Conservation (phyloP, 1,140 invertebrate genomes). For the Ditylenchus dipsaci region DNA sequence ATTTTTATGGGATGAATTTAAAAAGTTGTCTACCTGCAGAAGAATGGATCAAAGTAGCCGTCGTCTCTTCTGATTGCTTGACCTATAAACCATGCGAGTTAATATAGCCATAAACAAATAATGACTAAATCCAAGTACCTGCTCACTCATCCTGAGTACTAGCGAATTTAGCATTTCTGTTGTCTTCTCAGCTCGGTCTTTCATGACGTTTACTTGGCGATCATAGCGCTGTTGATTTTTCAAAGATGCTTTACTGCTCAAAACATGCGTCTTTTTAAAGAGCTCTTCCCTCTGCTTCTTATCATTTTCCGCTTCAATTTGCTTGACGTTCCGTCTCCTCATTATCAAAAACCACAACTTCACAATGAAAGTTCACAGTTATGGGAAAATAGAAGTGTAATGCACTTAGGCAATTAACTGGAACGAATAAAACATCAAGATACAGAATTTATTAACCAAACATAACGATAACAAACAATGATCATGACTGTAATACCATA, state of each 20-base stretch:
- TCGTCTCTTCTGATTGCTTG: slow-evolving; percentile 28
- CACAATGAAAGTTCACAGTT: too few species aligned
- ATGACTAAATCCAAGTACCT: slow-evolving; percentile 2
- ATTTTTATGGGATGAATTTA: background rate
- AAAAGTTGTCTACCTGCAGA: background rate
- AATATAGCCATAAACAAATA: background rate
- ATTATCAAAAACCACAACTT: background rate
- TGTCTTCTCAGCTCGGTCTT: slow-evolving; percentile 12
- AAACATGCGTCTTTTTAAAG: background rate
- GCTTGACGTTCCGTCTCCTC: background rate
- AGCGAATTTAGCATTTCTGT: slow-evolving; percentile 24
- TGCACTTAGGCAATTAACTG: too few species aligned
- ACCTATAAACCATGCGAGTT: slow-evolving; percentile 7
- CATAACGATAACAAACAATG: too few species aligned
- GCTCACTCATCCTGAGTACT: slow-evolving; percentile 24
- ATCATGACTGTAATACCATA: too few species aligned
- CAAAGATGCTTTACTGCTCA: background rate
- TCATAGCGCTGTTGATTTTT: slow-evolving; percentile 1
- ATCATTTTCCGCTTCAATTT: background rate
- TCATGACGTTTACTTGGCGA: slow-evolving; percentile 6
- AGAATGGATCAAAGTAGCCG: slow-evolving; percentile 2
- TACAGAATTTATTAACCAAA: too few species aligned
- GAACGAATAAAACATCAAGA: too few species aligned
- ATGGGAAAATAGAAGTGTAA: too few species aligned
- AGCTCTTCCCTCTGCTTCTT: slow-evolving; percentile 2